These are phyloP conservation scores for Ametastegia equiseti DNA, from an alignment of 2,888 invertebrate genomes.

Conservation along the genomic window DNA sequence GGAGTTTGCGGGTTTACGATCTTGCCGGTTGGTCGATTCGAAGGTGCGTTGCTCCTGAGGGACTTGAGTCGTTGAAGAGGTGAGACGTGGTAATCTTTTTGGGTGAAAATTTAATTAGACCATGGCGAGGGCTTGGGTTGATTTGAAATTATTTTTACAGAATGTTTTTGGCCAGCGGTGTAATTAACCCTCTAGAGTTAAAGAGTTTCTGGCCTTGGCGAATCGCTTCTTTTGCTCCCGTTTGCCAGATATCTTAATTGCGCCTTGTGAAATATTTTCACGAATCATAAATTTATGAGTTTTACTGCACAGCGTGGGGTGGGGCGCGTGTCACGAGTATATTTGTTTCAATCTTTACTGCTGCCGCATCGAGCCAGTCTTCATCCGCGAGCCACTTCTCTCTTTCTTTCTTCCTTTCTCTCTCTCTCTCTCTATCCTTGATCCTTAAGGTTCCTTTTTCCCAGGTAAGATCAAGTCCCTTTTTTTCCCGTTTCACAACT, in stretches of 20 bases:
- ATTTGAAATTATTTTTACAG: slow-evolving; percentile 71
- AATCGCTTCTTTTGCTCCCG: slow-evolving; percentile 56
- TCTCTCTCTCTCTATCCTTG: background rate
- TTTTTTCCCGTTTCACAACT: background rate
- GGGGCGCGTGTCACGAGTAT: slow-evolving; percentile 46
- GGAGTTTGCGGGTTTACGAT: slow-evolving; percentile 21
- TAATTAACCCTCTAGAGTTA: slow-evolving; percentile 67
- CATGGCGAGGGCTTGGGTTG: slow-evolving; percentile 61
- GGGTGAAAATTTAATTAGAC: slow-evolving; percentile 70
- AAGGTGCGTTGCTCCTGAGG: background rate
- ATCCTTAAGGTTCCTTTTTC: background rate
- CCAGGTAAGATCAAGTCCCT: background rate
- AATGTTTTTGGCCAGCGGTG: slow-evolving; percentile 59
- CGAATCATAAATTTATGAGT: slow-evolving; percentile 69
- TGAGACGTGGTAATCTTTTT: slow-evolving; percentile 57
- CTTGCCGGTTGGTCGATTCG: slow-evolving; percentile 6
- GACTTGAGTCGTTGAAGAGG: background rate
- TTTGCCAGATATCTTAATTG: slow-evolving; percentile 67
- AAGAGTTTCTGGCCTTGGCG: slow-evolving; percentile 49
- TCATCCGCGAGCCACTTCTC: slow-evolving; percentile 6
- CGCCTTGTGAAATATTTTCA: slow-evolving; percentile 65
- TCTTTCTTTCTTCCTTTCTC: background rate
- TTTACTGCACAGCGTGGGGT: slow-evolving; percentile 43
- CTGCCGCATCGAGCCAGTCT: slow-evolving; percentile 16
- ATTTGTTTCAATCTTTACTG: slow-evolving; percentile 45